Evolutionary conservation across 2,888 invertebrate genomes (phyloP).

Genomic region (Meliscaeva auricollis): DNA sequence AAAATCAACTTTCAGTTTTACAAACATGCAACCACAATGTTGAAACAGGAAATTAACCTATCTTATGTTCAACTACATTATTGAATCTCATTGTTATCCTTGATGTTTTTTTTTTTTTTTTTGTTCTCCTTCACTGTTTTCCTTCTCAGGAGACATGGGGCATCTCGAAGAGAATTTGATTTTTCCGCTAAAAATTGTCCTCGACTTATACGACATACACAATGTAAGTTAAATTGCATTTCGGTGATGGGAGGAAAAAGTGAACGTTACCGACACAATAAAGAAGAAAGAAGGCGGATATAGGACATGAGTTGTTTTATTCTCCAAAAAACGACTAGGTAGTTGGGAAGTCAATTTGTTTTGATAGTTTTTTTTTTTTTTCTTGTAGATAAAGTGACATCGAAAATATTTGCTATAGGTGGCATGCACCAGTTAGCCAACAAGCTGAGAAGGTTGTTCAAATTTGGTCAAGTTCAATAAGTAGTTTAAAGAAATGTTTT

Average conservation of each 20-base stretch:
- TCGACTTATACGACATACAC: slow-evolving; percentile 32
- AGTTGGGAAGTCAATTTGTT: slow-evolving; percentile 50
- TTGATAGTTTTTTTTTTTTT: slow-evolving; percentile 24
- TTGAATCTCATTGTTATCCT: slow-evolving; percentile 60
- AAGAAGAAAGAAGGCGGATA: not conserved
- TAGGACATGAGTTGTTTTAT: slow-evolving; percentile 7
- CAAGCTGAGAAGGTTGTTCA: not conserved
- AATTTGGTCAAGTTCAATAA: not conserved
- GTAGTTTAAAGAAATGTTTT: too few relatives aligned
- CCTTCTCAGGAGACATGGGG: not conserved
- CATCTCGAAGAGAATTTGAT: slow-evolving; percentile 50
- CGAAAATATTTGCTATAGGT: slow-evolving; percentile 11
- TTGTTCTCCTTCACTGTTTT: too few relatives aligned
- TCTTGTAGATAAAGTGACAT: slow-evolving; percentile 1
- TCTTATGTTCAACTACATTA: slow-evolving; percentile 59
- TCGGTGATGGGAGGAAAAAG: slow-evolving; percentile 19
- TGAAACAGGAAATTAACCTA: slow-evolving; percentile 73
- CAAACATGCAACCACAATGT: slow-evolving; percentile 63
- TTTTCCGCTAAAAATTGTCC: slow-evolving; percentile 65
- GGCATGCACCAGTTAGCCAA: not conserved
- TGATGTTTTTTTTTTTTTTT: slow-evolving; percentile 3
- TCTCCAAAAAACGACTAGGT: not conserved
- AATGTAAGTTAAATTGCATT: slow-evolving; percentile 62
- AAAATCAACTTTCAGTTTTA: slow-evolving; percentile 46
- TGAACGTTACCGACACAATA: slow-evolving; percentile 5